phyloP scores from a whole-genome alignment of 2,113 vertebrate species.

The Ornithorhynchus anatinus region DNA sequence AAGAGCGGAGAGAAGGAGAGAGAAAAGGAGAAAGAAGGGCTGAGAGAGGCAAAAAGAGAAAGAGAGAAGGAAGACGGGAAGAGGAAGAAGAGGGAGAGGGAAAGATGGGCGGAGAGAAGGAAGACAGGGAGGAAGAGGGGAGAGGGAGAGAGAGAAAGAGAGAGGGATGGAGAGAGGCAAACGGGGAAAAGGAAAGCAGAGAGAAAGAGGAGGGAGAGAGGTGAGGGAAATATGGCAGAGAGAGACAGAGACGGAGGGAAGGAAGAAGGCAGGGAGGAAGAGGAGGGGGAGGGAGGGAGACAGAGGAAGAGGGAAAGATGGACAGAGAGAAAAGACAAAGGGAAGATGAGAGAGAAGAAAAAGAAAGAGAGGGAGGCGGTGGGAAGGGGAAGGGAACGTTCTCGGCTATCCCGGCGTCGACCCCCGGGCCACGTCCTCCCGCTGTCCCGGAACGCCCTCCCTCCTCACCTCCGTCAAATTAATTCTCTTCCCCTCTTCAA shows the following conservation, averaged over 20 bases:
- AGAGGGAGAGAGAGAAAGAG: not conserved
- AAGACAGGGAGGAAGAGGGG: not conserved
- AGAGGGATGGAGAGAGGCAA: not conserved
- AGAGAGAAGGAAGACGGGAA: not conserved
- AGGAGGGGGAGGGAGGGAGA: not conserved
- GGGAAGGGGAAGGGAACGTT: not conserved
- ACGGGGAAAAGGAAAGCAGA: not conserved
- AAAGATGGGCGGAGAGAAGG: not conserved
- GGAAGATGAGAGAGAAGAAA: not conserved
- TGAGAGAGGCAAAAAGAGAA: not conserved
- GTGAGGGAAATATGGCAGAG: too few species aligned
- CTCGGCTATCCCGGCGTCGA: too few species aligned
- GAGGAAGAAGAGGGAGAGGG: not conserved
- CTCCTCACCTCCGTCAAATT: too few species aligned
- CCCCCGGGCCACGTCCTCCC: too few species aligned
- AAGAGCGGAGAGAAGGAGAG: not conserved
- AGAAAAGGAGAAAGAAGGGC: not conserved
- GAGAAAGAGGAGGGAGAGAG: not conserved
- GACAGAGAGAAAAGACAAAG: not conserved
- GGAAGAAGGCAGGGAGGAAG: too few species aligned
- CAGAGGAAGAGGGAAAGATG: not conserved
- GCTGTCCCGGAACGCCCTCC: too few species aligned
- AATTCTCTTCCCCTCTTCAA: too few species aligned
- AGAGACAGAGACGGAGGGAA: not conserved
- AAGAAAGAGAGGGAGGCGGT: not conserved